phyloP scores from a whole-genome alignment of 2,888 invertebrate species.

The Plebejus melissa region DNA sequence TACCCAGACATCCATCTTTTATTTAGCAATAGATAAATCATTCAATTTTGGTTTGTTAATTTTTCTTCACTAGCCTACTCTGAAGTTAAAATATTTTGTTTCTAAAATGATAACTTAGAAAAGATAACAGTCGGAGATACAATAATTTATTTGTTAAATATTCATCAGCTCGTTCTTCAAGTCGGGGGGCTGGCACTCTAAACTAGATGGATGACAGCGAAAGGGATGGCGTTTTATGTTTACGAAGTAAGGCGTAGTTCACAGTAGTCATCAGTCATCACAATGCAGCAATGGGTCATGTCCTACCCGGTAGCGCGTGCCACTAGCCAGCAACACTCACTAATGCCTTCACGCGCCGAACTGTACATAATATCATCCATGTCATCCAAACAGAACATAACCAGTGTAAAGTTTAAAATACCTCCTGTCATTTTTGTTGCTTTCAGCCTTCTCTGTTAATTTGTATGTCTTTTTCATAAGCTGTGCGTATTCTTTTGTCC shows the following conservation, averaged over 20 bases:
- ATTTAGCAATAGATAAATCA: background rate
- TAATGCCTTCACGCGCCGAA: background rate
- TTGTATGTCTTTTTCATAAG: constrained; percentile 3
- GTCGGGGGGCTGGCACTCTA: constrained; percentile 58
- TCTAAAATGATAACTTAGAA: background rate
- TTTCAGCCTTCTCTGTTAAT: background rate
- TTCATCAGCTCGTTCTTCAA: constrained; percentile 60
- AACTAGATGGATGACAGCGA: constrained; percentile 61
- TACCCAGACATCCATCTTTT: background rate
- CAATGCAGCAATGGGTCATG: background rate
- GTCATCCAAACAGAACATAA: background rate
- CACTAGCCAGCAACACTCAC: background rate
- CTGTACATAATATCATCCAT: background rate
- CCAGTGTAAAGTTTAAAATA: background rate
- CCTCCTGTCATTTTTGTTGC: background rate
- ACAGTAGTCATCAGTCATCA: constrained; percentile 28
- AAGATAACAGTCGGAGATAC: background rate
- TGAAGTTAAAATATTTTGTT: background rate
- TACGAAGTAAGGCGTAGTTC: constrained; percentile 52
- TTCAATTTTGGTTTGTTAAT: background rate
- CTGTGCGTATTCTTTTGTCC: background rate
- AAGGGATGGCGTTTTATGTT: constrained; percentile 56
- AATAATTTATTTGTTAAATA: constrained; percentile 23
- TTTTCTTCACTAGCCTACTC: background rate
- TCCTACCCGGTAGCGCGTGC: background rate